Conservation (phyloP, 2,888 invertebrate species). For the Calameuta pallipes region DNA sequence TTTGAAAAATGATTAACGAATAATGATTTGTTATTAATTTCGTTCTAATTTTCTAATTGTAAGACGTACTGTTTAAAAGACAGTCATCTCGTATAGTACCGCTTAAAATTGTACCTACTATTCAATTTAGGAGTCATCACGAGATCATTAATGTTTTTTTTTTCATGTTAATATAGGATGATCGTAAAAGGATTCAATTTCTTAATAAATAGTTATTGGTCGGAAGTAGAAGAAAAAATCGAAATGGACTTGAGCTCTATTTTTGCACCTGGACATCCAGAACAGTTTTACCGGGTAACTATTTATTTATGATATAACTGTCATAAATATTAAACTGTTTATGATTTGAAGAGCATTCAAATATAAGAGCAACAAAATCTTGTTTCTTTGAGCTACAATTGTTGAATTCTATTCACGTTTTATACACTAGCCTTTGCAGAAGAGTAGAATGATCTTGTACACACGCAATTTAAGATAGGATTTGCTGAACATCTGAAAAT, state of each 20-base stretch:
- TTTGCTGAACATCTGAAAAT: too few species aligned
- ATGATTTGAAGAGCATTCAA: conserved; percentile 7
- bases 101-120: too few species aligned
- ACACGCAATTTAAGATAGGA: too few species aligned
- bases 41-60: too few species aligned
- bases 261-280: conserved; percentile 93
- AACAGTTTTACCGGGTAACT: conserved; percentile 79
- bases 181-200: conserved; percentile 78
- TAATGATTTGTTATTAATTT: too few species aligned
- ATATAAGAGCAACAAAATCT: neutral
- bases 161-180: conserved; percentile 41
- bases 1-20: too few species aligned
- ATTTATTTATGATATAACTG: neutral
- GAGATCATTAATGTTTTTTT: neutral
- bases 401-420: conserved; percentile 17
- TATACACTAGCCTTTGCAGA: neutral
- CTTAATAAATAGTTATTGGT: conserved; percentile 88
- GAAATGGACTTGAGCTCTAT: conserved; percentile 85
- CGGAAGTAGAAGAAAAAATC: conserved; percentile 83
- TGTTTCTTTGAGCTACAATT: too few species aligned
- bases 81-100: too few species aligned
- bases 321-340: neutral
- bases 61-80: too few species aligned
- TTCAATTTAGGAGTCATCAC: too few species aligned
- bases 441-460: too few species aligned